phyloP scores from a whole-genome alignment of 1,140 invertebrate genomes.

The Bradynema listronoti region DNA sequence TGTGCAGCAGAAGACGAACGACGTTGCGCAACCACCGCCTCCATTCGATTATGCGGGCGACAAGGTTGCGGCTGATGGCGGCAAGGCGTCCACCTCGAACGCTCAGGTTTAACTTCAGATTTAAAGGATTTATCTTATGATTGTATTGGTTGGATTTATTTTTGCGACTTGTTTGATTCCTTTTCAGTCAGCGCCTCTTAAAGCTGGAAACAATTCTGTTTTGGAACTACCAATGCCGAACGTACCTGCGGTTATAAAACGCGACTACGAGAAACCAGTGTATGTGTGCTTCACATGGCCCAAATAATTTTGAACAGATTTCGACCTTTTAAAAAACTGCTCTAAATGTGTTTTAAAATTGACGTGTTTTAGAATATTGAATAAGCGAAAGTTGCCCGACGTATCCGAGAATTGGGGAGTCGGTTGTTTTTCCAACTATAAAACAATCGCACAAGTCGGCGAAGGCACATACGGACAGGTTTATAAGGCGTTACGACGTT shows the following conservation, averaged over 20 bases:
- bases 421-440: conserved; percentile 66
- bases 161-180: too few species aligned
- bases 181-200: not conserved
- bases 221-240: not conserved
- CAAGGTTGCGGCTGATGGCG: too few species aligned
- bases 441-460: conserved; percentile 88
- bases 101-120: too few species aligned
- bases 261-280: not conserved
- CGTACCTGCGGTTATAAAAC: not conserved
- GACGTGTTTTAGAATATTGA: conserved; percentile 13
- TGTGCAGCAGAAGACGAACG: too few species aligned
- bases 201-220: not conserved
- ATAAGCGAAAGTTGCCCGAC: conserved; percentile 18
- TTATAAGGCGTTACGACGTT: not conserved
- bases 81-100: too few species aligned
- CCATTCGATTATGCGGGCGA: too few species aligned
- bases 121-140: too few species aligned
- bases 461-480: conserved; percentile 85
- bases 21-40: too few species aligned
- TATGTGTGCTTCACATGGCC: not conserved
- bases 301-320: conserved; percentile 2
- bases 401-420: conserved; percentile 21
- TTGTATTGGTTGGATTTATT: too few species aligned
- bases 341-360: not conserved
- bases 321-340: not conserved